phyloP scores from a whole-genome alignment of 1,140 invertebrate species.

The Pentalonia nigronervosa region DNA sequence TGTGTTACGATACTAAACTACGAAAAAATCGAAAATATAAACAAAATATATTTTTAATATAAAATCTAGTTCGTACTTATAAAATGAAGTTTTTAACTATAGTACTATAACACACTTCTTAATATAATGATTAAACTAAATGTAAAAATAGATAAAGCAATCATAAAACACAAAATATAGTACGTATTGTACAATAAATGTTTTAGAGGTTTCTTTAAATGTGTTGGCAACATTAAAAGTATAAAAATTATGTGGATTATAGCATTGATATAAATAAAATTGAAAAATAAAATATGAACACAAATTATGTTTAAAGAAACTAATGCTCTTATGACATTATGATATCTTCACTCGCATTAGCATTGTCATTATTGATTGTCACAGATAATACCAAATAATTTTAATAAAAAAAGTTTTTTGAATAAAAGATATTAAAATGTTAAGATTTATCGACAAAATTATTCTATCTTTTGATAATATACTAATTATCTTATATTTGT shows the following conservation, averaged over 20 bases:
- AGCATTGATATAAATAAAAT: background rate
- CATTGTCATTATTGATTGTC: no score
- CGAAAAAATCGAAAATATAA: background rate
- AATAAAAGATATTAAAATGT: background rate
- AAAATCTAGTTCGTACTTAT: background rate
- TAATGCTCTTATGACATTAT: background rate
- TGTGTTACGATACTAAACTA: background rate
- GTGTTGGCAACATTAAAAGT: background rate
- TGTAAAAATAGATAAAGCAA: background rate
- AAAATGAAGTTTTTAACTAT: background rate
- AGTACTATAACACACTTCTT: background rate
- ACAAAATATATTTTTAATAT: background rate
- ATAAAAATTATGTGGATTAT: background rate
- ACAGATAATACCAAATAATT: background rate
- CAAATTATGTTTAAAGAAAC: background rate
- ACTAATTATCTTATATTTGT: background rate
- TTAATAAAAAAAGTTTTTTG: background rate
- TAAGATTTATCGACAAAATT: background rate
- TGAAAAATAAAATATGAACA: background rate
- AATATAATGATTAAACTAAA: background rate
- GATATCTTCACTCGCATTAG: no score
- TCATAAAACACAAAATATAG: background rate
- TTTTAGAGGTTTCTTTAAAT: background rate
- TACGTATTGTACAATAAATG: background rate
- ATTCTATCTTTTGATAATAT: background rate